Evolutionary conservation across 2,797 vertebrate genomes (phyloP).

Genomic region (Ctenopoma kingsleyae): DNA sequence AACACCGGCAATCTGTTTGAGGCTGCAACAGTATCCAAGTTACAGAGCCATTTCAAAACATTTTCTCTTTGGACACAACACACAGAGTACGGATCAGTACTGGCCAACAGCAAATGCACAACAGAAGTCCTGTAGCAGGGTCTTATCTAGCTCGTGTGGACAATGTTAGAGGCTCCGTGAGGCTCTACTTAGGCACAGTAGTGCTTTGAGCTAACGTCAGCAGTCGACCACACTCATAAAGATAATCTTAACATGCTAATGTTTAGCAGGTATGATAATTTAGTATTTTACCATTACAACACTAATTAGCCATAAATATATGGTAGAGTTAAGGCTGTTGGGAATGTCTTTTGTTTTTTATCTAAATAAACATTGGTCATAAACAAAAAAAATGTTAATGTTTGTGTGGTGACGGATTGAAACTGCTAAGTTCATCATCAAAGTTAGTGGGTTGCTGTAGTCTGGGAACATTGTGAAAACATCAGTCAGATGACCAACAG

Average conservation of each 20-base stretch:
- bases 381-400: too few relatives aligned
- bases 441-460: too few relatives aligned
- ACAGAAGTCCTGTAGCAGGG: conserved; percentile 23
- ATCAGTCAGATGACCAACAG: too few relatives aligned
- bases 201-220: conserved; percentile 3
- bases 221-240: background rate
- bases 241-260: background rate
- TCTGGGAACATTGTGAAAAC: too few relatives aligned
- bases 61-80: conserved; percentile 40
- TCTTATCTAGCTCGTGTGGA: conserved; percentile 11
- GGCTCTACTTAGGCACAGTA: background rate
- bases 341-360: background rate
- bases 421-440: too few relatives aligned
- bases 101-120: conserved; percentile 32
- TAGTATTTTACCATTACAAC: background rate
- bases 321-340: background rate
- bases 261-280: background rate
- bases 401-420: too few relatives aligned
- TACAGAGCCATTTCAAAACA: conserved; percentile 39
- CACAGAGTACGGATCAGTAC: conserved; percentile 33
- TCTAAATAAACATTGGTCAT: too few relatives aligned
- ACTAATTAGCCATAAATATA: background rate
- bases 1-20: conserved; percentile 21
- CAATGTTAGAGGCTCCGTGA: conserved; percentile 16
- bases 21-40: conserved; percentile 18